A percentile compares a stretch with the other conserved stretches of the same genome.
These are phyloP conservation scores for Clistopyga incitator DNA, from an alignment of 2,888 invertebrate genomes.

Conservation along the genomic window DNA sequence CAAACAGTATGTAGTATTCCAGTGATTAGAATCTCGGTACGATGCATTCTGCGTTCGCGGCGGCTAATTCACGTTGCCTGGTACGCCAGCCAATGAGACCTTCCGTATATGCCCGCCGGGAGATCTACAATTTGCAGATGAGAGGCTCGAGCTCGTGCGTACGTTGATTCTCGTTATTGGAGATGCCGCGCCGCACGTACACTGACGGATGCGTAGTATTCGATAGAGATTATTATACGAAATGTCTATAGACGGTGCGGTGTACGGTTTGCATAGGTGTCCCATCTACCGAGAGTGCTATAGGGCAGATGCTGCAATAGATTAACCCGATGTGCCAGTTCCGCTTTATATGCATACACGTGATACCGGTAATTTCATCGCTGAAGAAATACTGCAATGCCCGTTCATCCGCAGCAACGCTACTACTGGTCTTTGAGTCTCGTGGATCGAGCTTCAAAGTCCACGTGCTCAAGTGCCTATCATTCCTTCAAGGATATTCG, in stretches of 20 bases:
- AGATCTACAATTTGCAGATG: constrained; percentile 65
- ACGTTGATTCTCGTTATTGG: constrained; percentile 65
- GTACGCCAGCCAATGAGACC: constrained; percentile 60
- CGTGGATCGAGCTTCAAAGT: background rate
- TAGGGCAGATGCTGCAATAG: constrained; percentile 6
- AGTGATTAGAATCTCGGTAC: constrained; percentile 43
- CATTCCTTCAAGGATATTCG: constrained; percentile 46
- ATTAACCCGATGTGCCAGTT: constrained; percentile 18
- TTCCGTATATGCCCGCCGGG: constrained; percentile 53
- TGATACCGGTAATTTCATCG: constrained; percentile 58
- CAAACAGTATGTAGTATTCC: constrained; percentile 19
- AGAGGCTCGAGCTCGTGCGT: constrained; percentile 46
- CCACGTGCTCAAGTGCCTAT: constrained; percentile 30
- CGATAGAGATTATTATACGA: constrained; percentile 61
- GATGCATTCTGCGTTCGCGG: constrained; percentile 51
- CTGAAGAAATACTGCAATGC: constrained; percentile 36
- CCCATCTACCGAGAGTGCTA: constrained; percentile 23
- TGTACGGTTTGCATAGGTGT: constrained; percentile 44
- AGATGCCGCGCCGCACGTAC: constrained; percentile 40
- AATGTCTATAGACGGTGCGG: constrained; percentile 34
- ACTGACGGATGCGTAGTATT: constrained; percentile 58
- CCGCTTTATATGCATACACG: constrained; percentile 33
- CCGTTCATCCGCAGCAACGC: constrained; percentile 18
- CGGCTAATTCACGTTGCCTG: constrained; percentile 61
- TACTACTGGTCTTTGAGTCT: constrained; percentile 38